These are phyloP conservation scores for Drosophila orosa DNA, from an alignment of 1,140 invertebrate species.

Conservation along the genomic window DNA sequence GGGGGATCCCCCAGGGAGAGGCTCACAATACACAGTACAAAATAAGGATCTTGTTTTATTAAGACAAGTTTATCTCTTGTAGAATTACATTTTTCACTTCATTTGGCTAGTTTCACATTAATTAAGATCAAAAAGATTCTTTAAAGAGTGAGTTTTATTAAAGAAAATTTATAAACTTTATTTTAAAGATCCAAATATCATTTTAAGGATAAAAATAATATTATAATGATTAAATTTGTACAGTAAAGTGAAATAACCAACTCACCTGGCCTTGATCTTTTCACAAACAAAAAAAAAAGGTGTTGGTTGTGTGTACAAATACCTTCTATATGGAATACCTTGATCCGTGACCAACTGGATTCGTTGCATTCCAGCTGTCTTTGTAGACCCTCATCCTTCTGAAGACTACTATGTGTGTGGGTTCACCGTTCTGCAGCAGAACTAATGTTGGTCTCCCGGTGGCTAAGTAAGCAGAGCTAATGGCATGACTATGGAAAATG, in stretches of 20 bases:
- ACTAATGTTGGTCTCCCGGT: slow-evolving; percentile 36
- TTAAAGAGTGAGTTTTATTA: neutral
- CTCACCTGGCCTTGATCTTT: neutral
- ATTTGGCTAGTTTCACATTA: neutral
- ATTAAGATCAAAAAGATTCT: neutral
- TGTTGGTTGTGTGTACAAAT: slow-evolving; percentile 10
- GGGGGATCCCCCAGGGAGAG: slow-evolving; percentile 49
- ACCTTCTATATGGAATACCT: slow-evolving; percentile 3
- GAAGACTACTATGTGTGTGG: slow-evolving; percentile 1
- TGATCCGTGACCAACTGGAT: slow-evolving; percentile 63
- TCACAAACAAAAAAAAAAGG: neutral
- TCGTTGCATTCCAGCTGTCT: slow-evolving; percentile 59
- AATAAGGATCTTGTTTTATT: neutral
- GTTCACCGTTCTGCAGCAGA: slow-evolving; percentile 20
- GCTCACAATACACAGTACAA: neutral
- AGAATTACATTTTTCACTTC: too few relatives aligned
- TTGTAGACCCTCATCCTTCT: slow-evolving; percentile 27
- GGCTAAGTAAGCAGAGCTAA: slow-evolving; percentile 39
- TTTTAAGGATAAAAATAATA: neutral
- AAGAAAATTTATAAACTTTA: neutral
- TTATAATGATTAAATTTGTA: neutral
- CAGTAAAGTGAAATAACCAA: too few relatives aligned
- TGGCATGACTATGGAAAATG: slow-evolving; percentile 25
- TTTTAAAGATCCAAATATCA: neutral
- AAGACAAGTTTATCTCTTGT: neutral